Conservation (phyloP, 2,888 invertebrate genomes). For the Drosophila tripunctata region DNA sequence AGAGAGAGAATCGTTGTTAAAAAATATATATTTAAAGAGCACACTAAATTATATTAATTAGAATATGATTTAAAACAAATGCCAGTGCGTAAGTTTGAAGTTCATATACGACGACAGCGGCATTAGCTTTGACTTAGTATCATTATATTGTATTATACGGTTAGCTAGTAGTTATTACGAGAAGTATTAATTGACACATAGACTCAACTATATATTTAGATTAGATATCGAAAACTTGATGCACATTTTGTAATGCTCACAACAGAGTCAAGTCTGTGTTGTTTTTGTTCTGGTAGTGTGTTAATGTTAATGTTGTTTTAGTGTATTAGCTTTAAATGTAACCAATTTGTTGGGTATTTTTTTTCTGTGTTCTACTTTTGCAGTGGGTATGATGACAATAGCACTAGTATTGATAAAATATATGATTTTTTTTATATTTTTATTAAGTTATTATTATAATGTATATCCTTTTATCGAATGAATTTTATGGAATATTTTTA, state of each 20-base stretch:
- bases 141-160: constrained; percentile 29
- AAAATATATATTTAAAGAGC: constrained; percentile 28
- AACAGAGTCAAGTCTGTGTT: no score
- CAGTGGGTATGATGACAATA: background rate
- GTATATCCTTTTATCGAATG: no score
- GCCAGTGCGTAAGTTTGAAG: constrained; percentile 40
- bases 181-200: constrained; percentile 11
- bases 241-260: constrained; percentile 49
- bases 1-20: constrained; percentile 29
- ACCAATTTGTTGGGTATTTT: background rate
- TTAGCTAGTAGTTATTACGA: constrained; percentile 30
- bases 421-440: no score
- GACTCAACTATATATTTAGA: constrained; percentile 19
- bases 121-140: constrained; percentile 41
- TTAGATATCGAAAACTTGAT: constrained; percentile 32
- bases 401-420: background rate
- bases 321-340: constrained; percentile 32
- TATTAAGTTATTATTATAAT: no score
- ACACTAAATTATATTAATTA: constrained; percentile 33
- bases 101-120: constrained; percentile 25
- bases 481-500: no score
- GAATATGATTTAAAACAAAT: constrained; percentile 38
- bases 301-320: constrained; percentile 30
- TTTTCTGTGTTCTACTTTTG: constrained; percentile 2
- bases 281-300: constrained; percentile 30